Conservation (phyloP, 2,113 vertebrate genomes). For the Lontra canadensis region DNA sequence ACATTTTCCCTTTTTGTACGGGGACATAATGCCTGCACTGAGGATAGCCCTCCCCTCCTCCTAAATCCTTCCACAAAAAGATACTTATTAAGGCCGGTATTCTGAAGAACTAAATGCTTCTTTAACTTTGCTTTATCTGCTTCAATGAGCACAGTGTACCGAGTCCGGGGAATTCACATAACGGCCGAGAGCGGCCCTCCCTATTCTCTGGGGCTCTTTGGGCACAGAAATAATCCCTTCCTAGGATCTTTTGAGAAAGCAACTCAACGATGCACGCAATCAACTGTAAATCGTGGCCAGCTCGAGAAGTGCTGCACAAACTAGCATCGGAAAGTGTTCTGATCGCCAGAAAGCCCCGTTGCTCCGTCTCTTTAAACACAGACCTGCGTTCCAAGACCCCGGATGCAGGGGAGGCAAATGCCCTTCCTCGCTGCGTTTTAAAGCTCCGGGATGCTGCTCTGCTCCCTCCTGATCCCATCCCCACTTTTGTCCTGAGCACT, state of each 20-base stretch:
- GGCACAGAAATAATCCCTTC: slow-evolving; percentile 83
- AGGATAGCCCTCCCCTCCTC: not conserved
- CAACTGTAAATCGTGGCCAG: slow-evolving; percentile 81
- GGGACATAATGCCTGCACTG: slow-evolving; percentile 41
- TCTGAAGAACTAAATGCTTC: slow-evolving; percentile 82
- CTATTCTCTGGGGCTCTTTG: slow-evolving; percentile 80
- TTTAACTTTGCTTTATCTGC: slow-evolving; percentile 85
- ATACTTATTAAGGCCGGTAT: slow-evolving; percentile 78
- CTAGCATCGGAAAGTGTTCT: slow-evolving; percentile 52
- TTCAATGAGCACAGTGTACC: slow-evolving; percentile 80
- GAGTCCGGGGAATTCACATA: slow-evolving; percentile 77
- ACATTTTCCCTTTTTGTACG: slow-evolving; percentile 58
- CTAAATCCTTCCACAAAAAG: slow-evolving; percentile 61
- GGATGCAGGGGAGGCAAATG: slow-evolving; percentile 41
- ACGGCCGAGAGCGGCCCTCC: slow-evolving; percentile 51
- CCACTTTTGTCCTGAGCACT: not conserved
- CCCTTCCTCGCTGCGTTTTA: not conserved
- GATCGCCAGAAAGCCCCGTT: not conserved
- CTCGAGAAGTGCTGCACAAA: slow-evolving; percentile 68
- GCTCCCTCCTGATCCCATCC: not conserved
- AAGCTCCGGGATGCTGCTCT: not conserved
- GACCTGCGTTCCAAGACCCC: not conserved
- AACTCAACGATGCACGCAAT: slow-evolving; percentile 75
- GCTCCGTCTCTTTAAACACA: not conserved
- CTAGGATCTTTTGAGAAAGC: slow-evolving; percentile 79